Base-by-base conservation (phyloP, 2,113 vertebrate species). In the Ellobius talpinus region DNA sequence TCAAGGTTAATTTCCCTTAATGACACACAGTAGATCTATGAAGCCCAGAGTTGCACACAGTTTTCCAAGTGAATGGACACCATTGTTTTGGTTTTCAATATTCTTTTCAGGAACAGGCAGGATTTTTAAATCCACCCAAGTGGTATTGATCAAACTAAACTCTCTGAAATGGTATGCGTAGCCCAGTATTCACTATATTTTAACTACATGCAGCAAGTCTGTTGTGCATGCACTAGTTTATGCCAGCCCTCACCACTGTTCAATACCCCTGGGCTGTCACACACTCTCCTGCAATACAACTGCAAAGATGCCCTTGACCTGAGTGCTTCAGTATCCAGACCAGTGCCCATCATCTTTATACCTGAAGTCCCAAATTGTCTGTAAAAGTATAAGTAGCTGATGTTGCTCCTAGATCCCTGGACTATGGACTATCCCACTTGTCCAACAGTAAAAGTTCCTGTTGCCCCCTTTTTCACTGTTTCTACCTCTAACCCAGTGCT, bases 401-500 rank as follows among this genome's bases (percentile, higher is more conserved):
- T 93, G 12, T 70, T 93, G 94, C 96, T 82, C 29, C 39, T 85
- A 78, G 79, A 94, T 72, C 76, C 81, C 52, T 63, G 66, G 76
- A 92, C 95, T 97, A 89, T 63, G 66, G 76, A 92, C 95, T 97
- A 89, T 96, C 82, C 91, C 72, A 93, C 68, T 97, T 92, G 84
- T 96, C 81, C 29, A 74, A 70, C 90, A 70, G 85, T 92, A 94
- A 78, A 87, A 97, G 78, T 88, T 94, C 58, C 81, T 93, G 23
- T 96, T 97, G 81, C 90, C 88, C 50, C 72, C 93, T n/a, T 87
- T 39, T 39, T 93, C 90, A 97, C 93, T 96, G 87, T 93, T 96
- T 96, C 95, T 86, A 13, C 91, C 91, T 78, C 90, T 93, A 92
- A 95, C 58, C 65, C 90, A 81, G 0, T 33, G 45, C 77, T 96